Conservation (phyloP, 1,140 invertebrate species). For the Zaprionus camerounensis region DNA sequence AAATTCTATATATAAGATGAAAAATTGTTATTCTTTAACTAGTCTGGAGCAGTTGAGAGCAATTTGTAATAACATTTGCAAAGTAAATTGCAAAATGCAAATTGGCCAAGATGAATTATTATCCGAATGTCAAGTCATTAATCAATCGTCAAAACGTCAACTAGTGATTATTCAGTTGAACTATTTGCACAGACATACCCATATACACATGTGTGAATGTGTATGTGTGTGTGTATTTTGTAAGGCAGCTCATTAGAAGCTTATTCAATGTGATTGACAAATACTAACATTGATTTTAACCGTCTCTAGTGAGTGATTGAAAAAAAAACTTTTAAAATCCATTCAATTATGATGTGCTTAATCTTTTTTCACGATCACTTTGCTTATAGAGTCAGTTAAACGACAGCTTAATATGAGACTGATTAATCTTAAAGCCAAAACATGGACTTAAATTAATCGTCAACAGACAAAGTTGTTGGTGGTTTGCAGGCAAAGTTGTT, state of each 20-base stretch:
- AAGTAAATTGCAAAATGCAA: constrained; percentile 43
- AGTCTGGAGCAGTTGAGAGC: constrained; percentile 32
- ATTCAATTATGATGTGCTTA: constrained; percentile 1
- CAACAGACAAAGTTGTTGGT: not conserved
- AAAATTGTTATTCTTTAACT: constrained; percentile 5
- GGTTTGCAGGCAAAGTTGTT: not conserved
- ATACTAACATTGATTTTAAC: constrained; percentile 6
- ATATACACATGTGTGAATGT: not conserved
- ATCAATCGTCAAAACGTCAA: constrained; percentile 36
- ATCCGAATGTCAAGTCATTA: constrained; percentile 28
- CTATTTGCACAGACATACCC: constrained; percentile 11
- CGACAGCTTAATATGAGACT: not conserved
- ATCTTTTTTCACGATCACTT: not conserved
- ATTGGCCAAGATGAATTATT: constrained; percentile 36
- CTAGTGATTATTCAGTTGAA: constrained; percentile 38
- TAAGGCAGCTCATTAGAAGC: constrained; percentile 3
- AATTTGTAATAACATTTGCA: constrained; percentile 35
- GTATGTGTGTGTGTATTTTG: not conserved
- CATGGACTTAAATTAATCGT: not conserved
- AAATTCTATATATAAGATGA: not conserved
- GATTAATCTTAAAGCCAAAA: not conserved
- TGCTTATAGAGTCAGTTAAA: not conserved
- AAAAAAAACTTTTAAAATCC: not conserved
- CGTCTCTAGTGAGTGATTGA: not conserved
- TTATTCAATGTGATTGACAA: not conserved